Percentiles rank a stretch among this genome's conserved stretches.
Evolutionary conservation across 2,888 invertebrate genomes (phyloP).

Genomic region (Lacanobia wlatinum): DNA sequence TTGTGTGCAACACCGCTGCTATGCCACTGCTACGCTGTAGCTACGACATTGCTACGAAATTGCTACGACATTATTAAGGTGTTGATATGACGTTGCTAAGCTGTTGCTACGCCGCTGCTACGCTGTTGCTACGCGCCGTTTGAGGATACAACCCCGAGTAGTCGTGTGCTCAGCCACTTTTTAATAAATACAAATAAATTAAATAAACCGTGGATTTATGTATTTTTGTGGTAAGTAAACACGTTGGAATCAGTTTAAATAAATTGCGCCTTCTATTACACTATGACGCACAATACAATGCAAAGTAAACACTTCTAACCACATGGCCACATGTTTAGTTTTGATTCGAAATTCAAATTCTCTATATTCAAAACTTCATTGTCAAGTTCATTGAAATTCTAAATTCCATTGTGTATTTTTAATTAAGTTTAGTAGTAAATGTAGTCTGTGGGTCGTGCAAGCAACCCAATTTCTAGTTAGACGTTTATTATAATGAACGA

Average conservation of each 20-base stretch:
- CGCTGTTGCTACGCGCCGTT: not conserved
- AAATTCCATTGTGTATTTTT: constrained; percentile 32
- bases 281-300: too few species aligned
- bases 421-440: constrained; percentile 7
- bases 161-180: not conserved
- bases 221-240: too few species aligned
- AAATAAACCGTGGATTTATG: too few species aligned
- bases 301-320: not conserved
- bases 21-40: too few species aligned
- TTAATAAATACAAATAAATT: too few species aligned
- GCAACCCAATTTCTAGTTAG: constrained; percentile 8
- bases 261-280: too few species aligned
- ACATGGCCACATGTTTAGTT: too few species aligned
- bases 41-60: not conserved
- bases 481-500: constrained; percentile 22
- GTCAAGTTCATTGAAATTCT: constrained; percentile 28
- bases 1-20: too few species aligned
- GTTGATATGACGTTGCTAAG: not conserved
- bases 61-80: not conserved
- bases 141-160: not conserved
- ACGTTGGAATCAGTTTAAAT: too few species aligned
- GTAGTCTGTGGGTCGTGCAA: not conserved
- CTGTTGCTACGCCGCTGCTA: not conserved
- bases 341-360: not conserved
- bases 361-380: constrained; percentile 4